Conservation (phyloP, 1,140 invertebrate genomes). For the Papilio machaon region DNA sequence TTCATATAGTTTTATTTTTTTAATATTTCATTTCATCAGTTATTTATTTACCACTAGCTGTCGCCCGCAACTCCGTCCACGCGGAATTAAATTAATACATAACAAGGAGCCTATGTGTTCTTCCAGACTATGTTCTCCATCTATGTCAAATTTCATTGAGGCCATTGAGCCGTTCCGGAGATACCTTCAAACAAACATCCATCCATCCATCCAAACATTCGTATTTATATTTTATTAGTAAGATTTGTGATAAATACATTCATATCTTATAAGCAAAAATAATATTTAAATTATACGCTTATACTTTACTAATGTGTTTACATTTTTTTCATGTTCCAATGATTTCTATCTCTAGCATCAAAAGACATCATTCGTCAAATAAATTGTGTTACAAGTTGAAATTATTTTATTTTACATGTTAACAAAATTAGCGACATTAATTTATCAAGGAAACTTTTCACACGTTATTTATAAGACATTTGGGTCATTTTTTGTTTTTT, state of each 20-base stretch:
- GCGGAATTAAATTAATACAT: too few species aligned
- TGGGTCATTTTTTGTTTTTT: background rate
- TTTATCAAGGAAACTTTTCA: background rate
- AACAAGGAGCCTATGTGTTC: too few species aligned
- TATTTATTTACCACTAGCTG: too few species aligned
- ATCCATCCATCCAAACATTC: too few species aligned
- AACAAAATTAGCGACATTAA: conserved; percentile 18
- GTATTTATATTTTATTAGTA: background rate
- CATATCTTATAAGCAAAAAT: background rate
- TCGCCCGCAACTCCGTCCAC: too few species aligned
- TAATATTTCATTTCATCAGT: too few species aligned
- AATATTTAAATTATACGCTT: background rate
- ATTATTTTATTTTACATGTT: conserved; percentile 24
- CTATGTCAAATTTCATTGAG: too few species aligned
- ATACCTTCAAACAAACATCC: too few species aligned
- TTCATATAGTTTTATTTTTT: too few species aligned
- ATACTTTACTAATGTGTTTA: background rate
- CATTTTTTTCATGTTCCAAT: conserved; percentile 7
- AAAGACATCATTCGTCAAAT: background rate
- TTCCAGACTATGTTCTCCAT: too few species aligned
- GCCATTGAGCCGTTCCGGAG: too few species aligned
- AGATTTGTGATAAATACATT: background rate
- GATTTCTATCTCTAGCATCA: background rate
- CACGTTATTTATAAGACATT: background rate
- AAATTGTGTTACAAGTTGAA: conserved; percentile 6